A percentile compares a stretch with the other conserved stretches of the same genome.
These are phyloP conservation scores for Neoitamus cyanurus DNA, from an alignment of 2,888 invertebrate species.

Conservation along the genomic window DNA sequence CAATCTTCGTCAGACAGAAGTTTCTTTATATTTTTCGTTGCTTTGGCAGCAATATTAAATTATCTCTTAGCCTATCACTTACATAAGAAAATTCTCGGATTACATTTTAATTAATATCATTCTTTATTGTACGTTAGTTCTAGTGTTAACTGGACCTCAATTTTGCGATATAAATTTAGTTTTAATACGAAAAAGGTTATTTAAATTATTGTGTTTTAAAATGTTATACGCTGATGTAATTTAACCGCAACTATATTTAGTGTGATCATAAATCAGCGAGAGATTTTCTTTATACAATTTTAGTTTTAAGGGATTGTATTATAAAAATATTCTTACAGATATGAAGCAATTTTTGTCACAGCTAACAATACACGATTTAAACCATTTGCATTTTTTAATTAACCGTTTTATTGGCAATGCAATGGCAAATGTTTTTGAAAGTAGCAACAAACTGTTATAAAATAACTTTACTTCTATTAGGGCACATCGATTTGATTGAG, in stretches of 20 bases:
- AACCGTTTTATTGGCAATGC: neutral
- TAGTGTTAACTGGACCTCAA: neutral
- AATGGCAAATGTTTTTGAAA: neutral
- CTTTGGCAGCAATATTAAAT: too few species aligned
- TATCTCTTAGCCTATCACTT: too few species aligned
- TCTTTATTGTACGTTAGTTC: too few species aligned
- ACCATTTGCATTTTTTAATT: neutral
- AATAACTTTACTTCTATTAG: too few species aligned
- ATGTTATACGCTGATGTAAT: neutral
- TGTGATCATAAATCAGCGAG: neutral
- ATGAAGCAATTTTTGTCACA: slow-evolving; percentile 5
- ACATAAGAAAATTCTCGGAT: too few species aligned
- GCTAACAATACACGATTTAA: neutral
- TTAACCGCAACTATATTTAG: neutral
- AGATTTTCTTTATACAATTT: neutral
- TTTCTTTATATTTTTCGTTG: too few species aligned
- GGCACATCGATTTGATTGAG: too few species aligned
- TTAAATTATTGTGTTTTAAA: neutral
- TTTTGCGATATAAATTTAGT: neutral
- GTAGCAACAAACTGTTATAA: too few species aligned
- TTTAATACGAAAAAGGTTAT: neutral
- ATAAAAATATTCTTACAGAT: slow-evolving; percentile 1
- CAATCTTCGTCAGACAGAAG: too few species aligned
- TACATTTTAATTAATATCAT: too few species aligned
- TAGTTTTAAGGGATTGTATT: neutral